These are phyloP conservation scores for Tetramorium alpestre DNA, from an alignment of 1,140 invertebrate species.

Conservation along the genomic window DNA sequence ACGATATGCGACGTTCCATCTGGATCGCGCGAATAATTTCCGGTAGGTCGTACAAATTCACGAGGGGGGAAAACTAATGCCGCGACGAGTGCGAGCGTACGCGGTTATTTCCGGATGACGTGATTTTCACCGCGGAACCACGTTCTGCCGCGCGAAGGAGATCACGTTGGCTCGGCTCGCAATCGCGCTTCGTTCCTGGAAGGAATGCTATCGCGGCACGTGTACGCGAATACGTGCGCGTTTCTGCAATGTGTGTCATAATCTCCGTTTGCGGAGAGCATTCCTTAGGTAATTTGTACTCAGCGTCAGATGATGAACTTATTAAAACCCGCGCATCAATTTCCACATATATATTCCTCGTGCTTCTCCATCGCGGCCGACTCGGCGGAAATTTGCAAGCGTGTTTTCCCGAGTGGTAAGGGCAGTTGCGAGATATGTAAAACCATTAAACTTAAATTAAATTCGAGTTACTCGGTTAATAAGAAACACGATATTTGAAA, in stretches of 20 bases:
- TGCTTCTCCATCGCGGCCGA: not conserved
- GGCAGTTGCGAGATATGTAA: not conserved
- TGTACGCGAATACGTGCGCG: not conserved
- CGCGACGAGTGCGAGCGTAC: not conserved
- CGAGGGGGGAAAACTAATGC: not conserved
- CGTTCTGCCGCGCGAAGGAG: not conserved
- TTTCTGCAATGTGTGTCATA: conserved; percentile 31
- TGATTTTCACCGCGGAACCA: not conserved
- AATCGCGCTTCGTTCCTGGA: conserved; percentile 1
- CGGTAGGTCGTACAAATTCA: not conserved
- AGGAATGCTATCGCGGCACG: conserved; percentile 15
- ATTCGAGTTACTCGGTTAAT: not conserved
- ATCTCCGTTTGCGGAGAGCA: conserved; percentile 5
- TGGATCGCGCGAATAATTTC: not conserved
- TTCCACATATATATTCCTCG: not conserved
- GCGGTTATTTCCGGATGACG: not conserved
- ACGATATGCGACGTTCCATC: no score
- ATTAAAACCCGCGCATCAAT: conserved; percentile 3
- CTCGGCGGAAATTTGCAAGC: not conserved
- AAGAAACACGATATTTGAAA: no score
- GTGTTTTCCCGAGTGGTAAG: not conserved
- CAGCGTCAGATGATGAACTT: not conserved
- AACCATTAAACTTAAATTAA: not conserved
- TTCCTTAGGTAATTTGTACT: not conserved
- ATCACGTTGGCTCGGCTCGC: not conserved